Evolutionary conservation across 2,113 vertebrate genomes (phyloP).

Genomic region (Sisor rabdophorus): DNA sequence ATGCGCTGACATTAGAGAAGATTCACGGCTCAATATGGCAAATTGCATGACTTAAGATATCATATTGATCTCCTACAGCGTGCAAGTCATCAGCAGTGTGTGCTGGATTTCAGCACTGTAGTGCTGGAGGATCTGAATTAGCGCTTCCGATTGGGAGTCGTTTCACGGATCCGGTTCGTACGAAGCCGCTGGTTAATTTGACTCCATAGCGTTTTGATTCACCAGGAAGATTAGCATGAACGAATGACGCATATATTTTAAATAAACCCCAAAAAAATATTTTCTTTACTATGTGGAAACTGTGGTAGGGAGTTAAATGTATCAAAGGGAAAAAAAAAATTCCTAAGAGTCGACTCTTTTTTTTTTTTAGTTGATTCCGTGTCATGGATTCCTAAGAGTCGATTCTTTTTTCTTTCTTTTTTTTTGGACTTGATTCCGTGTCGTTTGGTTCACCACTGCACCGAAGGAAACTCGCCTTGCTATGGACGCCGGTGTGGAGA

Average conservation of each 20-base stretch:
- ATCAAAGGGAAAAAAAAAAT: too few species aligned
- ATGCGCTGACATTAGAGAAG: too few species aligned
- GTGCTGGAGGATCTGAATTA: background rate
- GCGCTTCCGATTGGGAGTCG: background rate
- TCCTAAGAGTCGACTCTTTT: background rate
- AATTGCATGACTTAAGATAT: background rate
- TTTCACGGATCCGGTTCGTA: background rate
- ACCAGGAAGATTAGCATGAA: background rate
- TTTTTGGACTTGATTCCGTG: background rate
- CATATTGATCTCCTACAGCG: background rate
- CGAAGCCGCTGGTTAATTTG: background rate
- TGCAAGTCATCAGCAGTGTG: background rate
- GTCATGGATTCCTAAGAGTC: too few species aligned
- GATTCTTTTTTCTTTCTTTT: background rate
- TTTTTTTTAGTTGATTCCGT: background rate
- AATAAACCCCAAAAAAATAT: too few species aligned
- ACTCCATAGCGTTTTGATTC: background rate
- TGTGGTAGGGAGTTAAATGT: too few species aligned
- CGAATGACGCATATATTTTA: too few species aligned
- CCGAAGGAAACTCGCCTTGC: background rate
- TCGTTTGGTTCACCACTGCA: background rate
- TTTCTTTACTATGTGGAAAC: too few species aligned
- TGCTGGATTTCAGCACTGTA: background rate
- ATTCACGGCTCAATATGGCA: background rate
- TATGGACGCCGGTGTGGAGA: slow-evolving; percentile 12